Base-by-base conservation (phyloP, 2,113 vertebrate species). In the Murina feae region DNA sequence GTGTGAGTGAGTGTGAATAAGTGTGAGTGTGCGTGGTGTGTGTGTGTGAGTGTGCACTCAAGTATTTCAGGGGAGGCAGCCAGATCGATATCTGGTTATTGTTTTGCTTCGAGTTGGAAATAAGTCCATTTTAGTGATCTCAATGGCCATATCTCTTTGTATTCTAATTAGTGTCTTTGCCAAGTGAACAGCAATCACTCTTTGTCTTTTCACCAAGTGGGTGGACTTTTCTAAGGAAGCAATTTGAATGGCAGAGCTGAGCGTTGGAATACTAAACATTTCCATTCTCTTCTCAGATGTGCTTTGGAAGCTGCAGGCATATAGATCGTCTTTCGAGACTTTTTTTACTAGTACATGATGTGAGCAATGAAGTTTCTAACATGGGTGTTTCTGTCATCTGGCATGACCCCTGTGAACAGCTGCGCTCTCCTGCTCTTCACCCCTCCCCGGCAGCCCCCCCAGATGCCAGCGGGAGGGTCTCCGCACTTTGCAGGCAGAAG, bases 201-300 rank as follows among this genome's bases (percentile, higher is more conserved):
- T 86, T 90, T 95, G 89, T 86, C 30, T 83, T 91, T 88, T 58
- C 25, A 75, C 71, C 53, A 91, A 69, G 28, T 86, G 35, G 32
- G 35, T 44, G 35, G 23, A 21, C n/a, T 72, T 39, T 74, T 86
- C 76, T 21, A 6, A 90, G 87, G 74, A 87, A 90, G 11, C 8
- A 66, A 58, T 91, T 82, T 76, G 91, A 96, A 91, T 89, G 49
- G 95, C 86, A 91, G 47, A 79, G 53, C 80, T 89, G 42, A 95
- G 11, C 12, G 55, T 0, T 89, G 65, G 18, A 78, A 86, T 47
- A 89, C 86, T 18, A 49, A 74, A 83, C n/a, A 35, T 89, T 94
- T 89, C 55, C 51, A 65, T 58, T 79, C 25, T 94, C 8, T 71
- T 28, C 39, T 63, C 86, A 96, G 42, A 89, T 44, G 11, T 76